Evolutionary conservation across 2,113 vertebrate species (phyloP), one percentile per base, ranked within the genome.

Genomic region (Phyllostomus hastatus): DNA sequence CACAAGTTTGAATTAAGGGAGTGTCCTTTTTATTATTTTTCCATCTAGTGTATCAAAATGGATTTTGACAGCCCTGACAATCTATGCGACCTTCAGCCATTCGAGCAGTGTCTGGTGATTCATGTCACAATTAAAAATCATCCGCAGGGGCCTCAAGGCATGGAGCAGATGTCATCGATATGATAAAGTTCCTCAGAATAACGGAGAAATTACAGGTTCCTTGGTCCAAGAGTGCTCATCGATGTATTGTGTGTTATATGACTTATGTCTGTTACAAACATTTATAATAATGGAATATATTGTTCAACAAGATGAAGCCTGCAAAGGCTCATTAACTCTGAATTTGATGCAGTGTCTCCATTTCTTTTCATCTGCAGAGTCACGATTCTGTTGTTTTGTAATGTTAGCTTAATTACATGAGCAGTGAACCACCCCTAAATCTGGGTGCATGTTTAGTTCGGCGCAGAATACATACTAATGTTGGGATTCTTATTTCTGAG

Each of bases 61-160:
- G n/a, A 59, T 94, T 96, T 97, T 96, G 24, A 95, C n/a, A 95
- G 33, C n/a, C 97, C 80, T 94, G 54, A 90, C 90, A 82, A 97
- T 96, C 61, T 94, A 78, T 93, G 9, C 22, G 95, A 70, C 76
- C 84, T 95, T 97, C 48, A 80, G 28, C 20, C 76, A 93, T 70
- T 78, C 66, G 66, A 97, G 86, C 3, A 1, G 91, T 94, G 50
- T 35, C 48, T 12, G 50, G 2, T 80, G 61, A 97, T 94, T 96
- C 19, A 38, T 91, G 33, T 46, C 82, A 83, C 26, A 97, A 28
- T 91, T 94, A 96, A 98, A 97, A 88, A 95, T 76, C 28, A 31
- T 6, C 93, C 43, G 20, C 38, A 85, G 5, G 76, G 82, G 38
- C 43, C 35, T 46, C 26, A 73, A 78, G 97, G 61, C 54, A 61